Evolutionary conservation across 2,797 vertebrate genomes (phyloP).

Genomic region (Alca torda): DNA sequence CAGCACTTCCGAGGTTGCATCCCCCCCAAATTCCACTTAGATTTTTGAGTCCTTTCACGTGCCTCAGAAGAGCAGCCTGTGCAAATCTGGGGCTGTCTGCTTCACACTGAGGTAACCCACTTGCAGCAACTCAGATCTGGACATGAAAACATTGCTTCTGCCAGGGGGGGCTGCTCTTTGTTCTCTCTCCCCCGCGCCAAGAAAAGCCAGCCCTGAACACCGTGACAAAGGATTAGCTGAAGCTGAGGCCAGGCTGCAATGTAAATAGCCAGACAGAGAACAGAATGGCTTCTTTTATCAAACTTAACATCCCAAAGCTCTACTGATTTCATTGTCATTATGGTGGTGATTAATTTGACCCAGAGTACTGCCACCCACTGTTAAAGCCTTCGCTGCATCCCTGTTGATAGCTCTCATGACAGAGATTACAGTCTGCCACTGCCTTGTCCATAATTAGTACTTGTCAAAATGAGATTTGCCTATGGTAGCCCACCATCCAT

Average conservation of each 20-base stretch:
- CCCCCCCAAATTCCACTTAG: not conserved
- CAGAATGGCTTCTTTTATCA: conserved; percentile 62
- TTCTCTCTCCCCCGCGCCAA: not conserved
- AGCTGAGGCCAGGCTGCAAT: conserved; percentile 22
- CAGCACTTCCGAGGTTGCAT: not conserved
- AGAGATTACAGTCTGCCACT: conserved; percentile 54
- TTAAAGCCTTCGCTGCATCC: conserved; percentile 47
- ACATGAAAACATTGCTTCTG: conserved; percentile 23
- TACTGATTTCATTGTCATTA: conserved; percentile 67
- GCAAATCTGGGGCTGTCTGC: conserved; percentile 5
- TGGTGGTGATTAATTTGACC: conserved; percentile 67
- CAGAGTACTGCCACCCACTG: conserved; percentile 60
- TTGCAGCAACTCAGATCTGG: not conserved
- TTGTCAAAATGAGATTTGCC: conserved; percentile 54
- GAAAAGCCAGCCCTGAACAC: not conserved
- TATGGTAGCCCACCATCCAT: conserved; percentile 20
- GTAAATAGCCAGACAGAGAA: conserved; percentile 50
- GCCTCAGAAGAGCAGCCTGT: not conserved
- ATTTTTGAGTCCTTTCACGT: not conserved
- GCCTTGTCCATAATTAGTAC: conserved; percentile 50
- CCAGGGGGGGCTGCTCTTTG: conserved; percentile 18
- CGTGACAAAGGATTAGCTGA: conserved; percentile 52
- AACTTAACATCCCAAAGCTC: conserved; percentile 66
- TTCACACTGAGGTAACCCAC: conserved; percentile 42
- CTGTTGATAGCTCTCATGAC: conserved; percentile 61